phyloP scores from a whole-genome alignment of 1,140 invertebrate genomes.

The Trialeurodes vaporariorum region DNA sequence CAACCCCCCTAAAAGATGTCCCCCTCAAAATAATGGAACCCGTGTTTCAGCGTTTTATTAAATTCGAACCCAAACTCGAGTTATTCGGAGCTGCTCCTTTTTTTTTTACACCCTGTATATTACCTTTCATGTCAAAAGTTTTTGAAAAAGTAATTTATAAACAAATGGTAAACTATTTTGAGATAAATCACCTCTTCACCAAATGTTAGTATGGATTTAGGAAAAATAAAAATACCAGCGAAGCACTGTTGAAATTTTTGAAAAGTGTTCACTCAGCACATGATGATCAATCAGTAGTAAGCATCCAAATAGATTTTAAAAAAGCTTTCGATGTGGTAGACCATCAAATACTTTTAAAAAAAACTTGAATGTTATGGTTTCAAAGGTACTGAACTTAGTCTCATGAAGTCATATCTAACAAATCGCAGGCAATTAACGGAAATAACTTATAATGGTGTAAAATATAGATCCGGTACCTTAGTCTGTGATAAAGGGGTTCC shows the following conservation, averaged over 20 bases:
- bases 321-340: not conserved
- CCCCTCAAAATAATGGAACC: too few species aligned
- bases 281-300: not conserved
- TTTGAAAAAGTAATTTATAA: not conserved
- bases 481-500: not conserved
- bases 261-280: not conserved
- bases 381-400: not conserved
- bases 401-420: not conserved
- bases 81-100: too few species aligned
- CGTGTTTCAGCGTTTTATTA: too few species aligned
- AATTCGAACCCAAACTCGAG: too few species aligned
- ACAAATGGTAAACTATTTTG: not conserved
- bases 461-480: not conserved
- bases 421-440: not conserved
- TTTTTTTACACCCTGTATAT: too few species aligned
- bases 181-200: not conserved
- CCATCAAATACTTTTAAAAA: not conserved
- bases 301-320: not conserved
- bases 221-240: not conserved
- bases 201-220: not conserved
- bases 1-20: too few species aligned
- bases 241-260: not conserved
- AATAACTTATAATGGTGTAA: not conserved
- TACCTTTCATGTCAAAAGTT: not conserved
- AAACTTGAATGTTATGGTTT: not conserved